Base-by-base conservation (phyloP, 2,888 invertebrate genomes). In the Lydus trimaculatus region DNA sequence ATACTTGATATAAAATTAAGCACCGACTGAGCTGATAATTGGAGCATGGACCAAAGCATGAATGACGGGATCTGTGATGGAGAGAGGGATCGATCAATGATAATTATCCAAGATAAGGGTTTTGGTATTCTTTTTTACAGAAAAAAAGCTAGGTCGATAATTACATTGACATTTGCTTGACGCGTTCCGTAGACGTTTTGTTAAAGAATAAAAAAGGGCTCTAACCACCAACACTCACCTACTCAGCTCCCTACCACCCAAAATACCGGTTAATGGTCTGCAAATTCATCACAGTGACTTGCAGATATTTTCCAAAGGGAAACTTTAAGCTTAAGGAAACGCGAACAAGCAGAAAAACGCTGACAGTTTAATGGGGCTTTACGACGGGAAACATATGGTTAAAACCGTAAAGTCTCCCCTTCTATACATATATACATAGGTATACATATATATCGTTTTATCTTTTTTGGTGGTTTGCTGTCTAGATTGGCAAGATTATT, bases 211-310 rank as follows among this genome's bases (percentile, higher is more conserved):
- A n/a, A 17, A 43, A 4, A 8, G n/a, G n/a, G n/a, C n/a, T n/a
- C n/a, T n/a, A n/a, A n/a, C 11, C 43, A 17, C 60, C 20, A 11
- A 0, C n/a, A 3, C n/a, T 33, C 17, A 17, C 7, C 11, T 28
- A 5, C 11, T 23, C n/a, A 17, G 83, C 89, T 91, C 73, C 87
- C 84, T 33, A 85, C 92, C 83, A 90, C 91, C 80, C 91, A 92
- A 84, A 90, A 90, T 87, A 72, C 71, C 56, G 56, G 67, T 62
- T 75, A 77, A 75, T 73, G 71, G 75, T 67, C 61, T 61, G 72
- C 75, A 72, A 75, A 78, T 77, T 72, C 75, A 66, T 72, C 73
- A 72, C 61, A 58, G 66, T 78, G 76, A 78, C 76, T 77, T 74
- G 76, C 78, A 71, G 71, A 74, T 74, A 71, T 69, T 74, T 72